Evolutionary conservation across 1,140 invertebrate genomes (phyloP).

Genomic region (Coelopa frigida): DNA sequence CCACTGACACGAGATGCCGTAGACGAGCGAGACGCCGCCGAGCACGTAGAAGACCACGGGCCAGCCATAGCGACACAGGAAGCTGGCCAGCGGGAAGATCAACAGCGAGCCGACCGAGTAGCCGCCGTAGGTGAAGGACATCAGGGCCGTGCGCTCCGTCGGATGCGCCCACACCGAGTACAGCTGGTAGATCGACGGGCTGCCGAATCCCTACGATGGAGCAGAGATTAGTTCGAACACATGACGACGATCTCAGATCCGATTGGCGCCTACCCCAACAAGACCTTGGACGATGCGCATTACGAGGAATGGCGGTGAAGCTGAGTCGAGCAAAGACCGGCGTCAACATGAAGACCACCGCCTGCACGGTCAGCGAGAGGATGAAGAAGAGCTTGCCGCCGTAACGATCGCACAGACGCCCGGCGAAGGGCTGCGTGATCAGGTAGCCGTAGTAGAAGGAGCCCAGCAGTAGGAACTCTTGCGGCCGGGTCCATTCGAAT

Average conservation of each 20-base stretch:
- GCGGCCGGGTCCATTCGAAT: constrained; percentile 25
- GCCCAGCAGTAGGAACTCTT: constrained; percentile 27
- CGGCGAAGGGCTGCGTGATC: constrained; percentile 24
- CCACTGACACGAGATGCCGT: constrained; percentile 25
- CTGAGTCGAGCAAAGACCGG: constrained; percentile 25
- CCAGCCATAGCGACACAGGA: constrained; percentile 29
- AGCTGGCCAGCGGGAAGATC: constrained; percentile 28
- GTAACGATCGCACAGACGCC: constrained; percentile 27
- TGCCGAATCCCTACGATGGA: constrained; percentile 27
- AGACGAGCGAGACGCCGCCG: constrained; percentile 18
- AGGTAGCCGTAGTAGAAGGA: constrained; percentile 35
- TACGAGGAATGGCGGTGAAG: constrained; percentile 15
- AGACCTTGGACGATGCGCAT: constrained; percentile 25
- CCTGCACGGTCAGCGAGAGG: constrained; percentile 23
- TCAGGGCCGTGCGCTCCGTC: constrained; percentile 28
- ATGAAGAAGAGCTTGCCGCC: constrained; percentile 33
- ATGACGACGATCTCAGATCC: neutral
- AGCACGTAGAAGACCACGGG: constrained; percentile 29
- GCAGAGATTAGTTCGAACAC: neutral
- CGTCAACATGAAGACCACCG: constrained; percentile 19
- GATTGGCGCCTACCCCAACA: constrained; percentile 21
- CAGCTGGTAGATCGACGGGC: constrained; percentile 33
- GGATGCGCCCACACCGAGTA: constrained; percentile 39
- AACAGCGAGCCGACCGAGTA: constrained; percentile 25
- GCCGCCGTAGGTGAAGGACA: constrained; percentile 35